A percentile compares a stretch with the other conserved stretches of the same genome.
Evolutionary conservation across 2,888 invertebrate genomes (phyloP).

Genomic region (Tenthredo scrophulariae): DNA sequence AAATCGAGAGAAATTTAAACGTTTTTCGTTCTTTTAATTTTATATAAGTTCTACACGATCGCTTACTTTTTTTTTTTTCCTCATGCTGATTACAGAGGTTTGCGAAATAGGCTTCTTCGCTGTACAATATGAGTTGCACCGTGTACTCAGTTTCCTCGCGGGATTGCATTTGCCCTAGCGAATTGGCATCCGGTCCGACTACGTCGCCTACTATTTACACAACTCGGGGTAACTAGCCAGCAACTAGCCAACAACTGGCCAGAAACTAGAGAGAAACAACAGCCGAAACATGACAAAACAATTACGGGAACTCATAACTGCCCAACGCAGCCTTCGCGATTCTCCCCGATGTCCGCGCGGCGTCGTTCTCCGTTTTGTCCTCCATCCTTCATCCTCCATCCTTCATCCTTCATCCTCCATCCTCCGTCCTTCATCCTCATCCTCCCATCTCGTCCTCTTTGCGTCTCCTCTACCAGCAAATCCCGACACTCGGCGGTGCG

Average conservation of each 20-base stretch:
- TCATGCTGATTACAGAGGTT: too few relatives aligned
- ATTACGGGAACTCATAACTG: conserved; percentile 78
- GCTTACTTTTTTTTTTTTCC: not conserved
- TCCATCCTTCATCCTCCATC: conserved; percentile 32
- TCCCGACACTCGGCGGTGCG: conserved; percentile 60
- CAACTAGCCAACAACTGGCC: conserved; percentile 46
- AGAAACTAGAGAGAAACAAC: conserved; percentile 56
- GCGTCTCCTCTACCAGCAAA: not conserved
- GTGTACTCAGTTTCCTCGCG: conserved; percentile 7
- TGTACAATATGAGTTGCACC: not conserved
- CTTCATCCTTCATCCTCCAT: not conserved
- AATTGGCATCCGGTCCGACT: conserved; percentile 44
- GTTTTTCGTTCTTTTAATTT: not conserved
- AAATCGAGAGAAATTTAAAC: not conserved
- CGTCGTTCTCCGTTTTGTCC: conserved; percentile 32
- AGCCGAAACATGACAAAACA: conserved; percentile 76
- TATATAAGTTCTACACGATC: not conserved
- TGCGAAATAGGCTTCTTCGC: not conserved
- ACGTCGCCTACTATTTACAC: conserved; percentile 36
- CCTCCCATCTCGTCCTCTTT: conserved; percentile 5
- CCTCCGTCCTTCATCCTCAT: not conserved
- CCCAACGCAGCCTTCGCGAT: conserved; percentile 67
- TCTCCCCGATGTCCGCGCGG: conserved; percentile 40
- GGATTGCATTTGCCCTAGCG: conserved; percentile 30
- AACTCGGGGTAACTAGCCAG: conserved; percentile 49